Conservation (phyloP, 2,888 invertebrate genomes). For the Eledona agricola region DNA sequence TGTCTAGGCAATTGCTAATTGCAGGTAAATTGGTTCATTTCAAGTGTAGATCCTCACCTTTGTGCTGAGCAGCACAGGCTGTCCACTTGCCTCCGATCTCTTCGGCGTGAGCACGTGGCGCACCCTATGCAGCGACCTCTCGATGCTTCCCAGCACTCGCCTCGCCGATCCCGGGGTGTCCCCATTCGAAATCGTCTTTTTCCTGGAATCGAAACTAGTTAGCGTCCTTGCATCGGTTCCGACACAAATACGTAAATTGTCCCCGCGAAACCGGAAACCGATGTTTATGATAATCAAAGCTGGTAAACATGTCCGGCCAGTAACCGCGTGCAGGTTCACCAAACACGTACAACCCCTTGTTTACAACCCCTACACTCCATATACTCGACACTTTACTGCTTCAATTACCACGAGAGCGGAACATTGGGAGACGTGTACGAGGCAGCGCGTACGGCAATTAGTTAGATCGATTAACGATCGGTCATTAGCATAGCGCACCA, state of each 20-base stretch:
- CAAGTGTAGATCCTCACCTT: constrained; percentile 58
- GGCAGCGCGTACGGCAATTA: constrained; percentile 23
- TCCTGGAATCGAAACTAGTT: constrained; percentile 27
- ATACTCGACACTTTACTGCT: constrained; percentile 41
- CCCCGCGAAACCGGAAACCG: constrained; percentile 45
- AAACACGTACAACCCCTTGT: constrained; percentile 41
- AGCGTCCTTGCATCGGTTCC: background rate
- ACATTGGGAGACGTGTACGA: constrained; percentile 22
- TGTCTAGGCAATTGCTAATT: too few species aligned
- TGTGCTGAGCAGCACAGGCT: constrained; percentile 63
- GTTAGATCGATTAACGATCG: constrained; percentile 1
- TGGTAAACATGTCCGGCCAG: constrained; percentile 41
- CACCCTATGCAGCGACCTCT: constrained; percentile 73
- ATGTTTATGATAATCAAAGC: constrained; percentile 48
- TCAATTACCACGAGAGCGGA: constrained; percentile 38
- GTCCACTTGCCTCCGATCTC: constrained; percentile 54
- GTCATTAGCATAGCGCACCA: constrained; percentile 8
- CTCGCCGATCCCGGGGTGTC: constrained; percentile 66
- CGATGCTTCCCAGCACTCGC: constrained; percentile 73
- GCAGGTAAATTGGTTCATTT: too few species aligned
- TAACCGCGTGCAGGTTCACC: constrained; percentile 37
- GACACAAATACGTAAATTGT: too few species aligned
- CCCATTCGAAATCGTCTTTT: constrained; percentile 47
- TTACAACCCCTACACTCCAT: constrained; percentile 37
- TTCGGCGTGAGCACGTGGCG: constrained; percentile 75